Evolutionary conservation across 2,797 vertebrate genomes (phyloP).

Genomic region (Pipistrellus pipistrellus): DNA sequence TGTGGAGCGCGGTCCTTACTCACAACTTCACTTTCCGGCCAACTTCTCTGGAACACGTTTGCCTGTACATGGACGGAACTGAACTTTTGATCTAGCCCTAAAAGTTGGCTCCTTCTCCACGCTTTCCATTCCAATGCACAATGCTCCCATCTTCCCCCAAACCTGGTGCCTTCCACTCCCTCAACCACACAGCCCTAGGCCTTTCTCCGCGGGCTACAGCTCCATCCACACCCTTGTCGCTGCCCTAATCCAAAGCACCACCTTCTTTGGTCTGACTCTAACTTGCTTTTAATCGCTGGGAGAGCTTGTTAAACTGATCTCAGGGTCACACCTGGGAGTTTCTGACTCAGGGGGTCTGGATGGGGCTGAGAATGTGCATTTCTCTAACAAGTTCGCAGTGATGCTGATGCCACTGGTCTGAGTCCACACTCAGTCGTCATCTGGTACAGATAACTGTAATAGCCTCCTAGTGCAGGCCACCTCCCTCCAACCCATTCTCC

Average conservation of each 20-base stretch:
- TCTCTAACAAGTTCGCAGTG: background rate
- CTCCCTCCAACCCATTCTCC: background rate
- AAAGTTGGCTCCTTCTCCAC: background rate
- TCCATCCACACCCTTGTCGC: background rate
- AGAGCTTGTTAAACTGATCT: background rate
- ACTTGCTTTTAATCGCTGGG: background rate
- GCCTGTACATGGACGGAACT: background rate
- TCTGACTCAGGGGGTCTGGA: background rate
- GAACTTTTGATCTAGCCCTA: background rate
- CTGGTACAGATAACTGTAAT: background rate
- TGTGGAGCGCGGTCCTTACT: background rate
- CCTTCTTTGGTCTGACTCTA: background rate
- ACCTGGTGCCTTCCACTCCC: background rate
- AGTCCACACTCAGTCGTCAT: background rate
- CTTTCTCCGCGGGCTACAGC: background rate
- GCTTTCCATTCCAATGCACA: background rate
- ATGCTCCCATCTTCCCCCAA: background rate
- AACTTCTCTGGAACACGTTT: background rate
- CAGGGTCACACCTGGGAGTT: background rate
- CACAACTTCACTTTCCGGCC: background rate
- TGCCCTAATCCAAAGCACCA: background rate
- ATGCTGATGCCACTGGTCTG: background rate
- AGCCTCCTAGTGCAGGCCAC: background rate
- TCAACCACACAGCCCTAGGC: no score
- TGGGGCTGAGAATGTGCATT: background rate